Percentiles rank a stretch among this genome's conserved stretches.
Evolutionary conservation across 2,113 vertebrate species (phyloP).

Genomic region (Thunnus thynnus): DNA sequence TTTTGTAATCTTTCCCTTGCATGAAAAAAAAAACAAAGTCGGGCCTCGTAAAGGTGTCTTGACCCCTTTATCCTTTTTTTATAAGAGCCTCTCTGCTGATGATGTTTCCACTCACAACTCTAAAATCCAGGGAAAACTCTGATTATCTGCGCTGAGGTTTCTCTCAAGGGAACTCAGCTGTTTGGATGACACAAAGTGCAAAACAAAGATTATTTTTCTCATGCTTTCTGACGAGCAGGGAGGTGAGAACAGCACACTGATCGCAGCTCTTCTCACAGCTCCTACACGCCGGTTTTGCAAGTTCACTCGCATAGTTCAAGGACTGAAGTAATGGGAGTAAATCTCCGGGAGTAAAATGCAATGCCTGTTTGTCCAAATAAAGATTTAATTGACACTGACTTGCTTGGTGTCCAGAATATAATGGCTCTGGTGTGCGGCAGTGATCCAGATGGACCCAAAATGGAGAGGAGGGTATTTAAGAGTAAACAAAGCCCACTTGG

Average conservation of each 20-base stretch:
- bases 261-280: constrained; percentile 25
- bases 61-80: background rate
- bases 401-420: background rate
- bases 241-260: constrained; percentile 21
- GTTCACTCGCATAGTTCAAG: constrained; percentile 34
- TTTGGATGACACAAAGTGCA: constrained; percentile 32
- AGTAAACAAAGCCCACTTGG: no score
- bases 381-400: background rate
- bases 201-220: constrained; percentile 65
- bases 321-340: background rate
- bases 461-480: no score
- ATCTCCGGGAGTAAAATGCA: constrained; percentile 16
- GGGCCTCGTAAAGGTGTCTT: background rate
- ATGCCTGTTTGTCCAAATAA: background rate
- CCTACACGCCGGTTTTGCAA: background rate
- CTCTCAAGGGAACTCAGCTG: constrained; percentile 54
- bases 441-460: no score
- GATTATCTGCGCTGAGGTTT: background rate
- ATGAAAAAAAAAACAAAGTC: background rate
- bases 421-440: background rate
- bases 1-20: background rate
- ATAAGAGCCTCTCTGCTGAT: background rate
- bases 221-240: background rate
- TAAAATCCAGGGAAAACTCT: constrained; percentile 29
- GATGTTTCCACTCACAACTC: constrained; percentile 16